These are phyloP conservation scores for Heliconius hermathena DNA, from an alignment of 1,140 invertebrate genomes.

Conservation along the genomic window DNA sequence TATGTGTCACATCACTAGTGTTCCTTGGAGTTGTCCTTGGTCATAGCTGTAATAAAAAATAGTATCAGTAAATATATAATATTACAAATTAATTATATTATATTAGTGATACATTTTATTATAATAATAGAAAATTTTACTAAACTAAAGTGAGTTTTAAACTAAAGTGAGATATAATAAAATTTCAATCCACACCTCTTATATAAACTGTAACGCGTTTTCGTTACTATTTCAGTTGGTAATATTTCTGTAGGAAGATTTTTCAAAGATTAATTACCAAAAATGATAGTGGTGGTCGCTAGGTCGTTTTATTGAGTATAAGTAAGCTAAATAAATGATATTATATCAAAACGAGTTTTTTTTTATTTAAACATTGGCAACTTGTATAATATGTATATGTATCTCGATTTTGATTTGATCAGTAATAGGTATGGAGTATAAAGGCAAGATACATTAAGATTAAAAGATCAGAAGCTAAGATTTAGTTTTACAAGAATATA, in stretches of 20 bases:
- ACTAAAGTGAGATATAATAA: too few relatives aligned
- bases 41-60: conserved; percentile 42
- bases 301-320: too few relatives aligned
- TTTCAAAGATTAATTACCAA: too few relatives aligned
- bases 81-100: too few relatives aligned
- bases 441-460: conserved; percentile 8
- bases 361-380: background rate
- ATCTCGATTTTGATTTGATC: background rate
- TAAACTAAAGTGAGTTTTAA: too few relatives aligned
- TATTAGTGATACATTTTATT: too few relatives aligned
- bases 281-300: too few relatives aligned
- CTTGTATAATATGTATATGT: background rate
- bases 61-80: conserved; percentile 14
- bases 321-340: background rate
- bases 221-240: too few relatives aligned
- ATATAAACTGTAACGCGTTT: too few relatives aligned
- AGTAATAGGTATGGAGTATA: background rate
- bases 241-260: too few relatives aligned
- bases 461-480: background rate
- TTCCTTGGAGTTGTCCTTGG: conserved; percentile 35
- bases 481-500: background rate
- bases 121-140: too few relatives aligned
- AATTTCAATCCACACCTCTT: too few relatives aligned
- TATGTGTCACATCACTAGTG: conserved; percentile 62
- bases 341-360: background rate